Percentiles rank a stretch among this genome's conserved stretches.
These are phyloP conservation scores for Forbesichthys agassizii DNA, from an alignment of 2,113 vertebrate species.

Conservation along the genomic window DNA sequence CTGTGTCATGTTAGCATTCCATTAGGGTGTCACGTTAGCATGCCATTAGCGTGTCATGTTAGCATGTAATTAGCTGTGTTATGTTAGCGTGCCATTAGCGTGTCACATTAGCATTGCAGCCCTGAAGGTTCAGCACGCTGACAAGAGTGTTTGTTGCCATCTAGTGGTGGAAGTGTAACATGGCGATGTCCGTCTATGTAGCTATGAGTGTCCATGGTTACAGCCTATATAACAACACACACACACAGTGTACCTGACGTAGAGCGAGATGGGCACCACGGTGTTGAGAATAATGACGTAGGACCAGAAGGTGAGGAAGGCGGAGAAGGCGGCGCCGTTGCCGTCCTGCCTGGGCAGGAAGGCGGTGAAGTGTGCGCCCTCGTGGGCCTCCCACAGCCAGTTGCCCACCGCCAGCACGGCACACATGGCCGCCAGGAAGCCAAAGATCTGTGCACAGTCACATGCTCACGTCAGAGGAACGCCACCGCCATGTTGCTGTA, in stretches of 20 bases:
- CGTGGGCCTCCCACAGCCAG: slow-evolving; percentile 83
- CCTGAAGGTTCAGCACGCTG: too few relatives aligned
- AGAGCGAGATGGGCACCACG: slow-evolving; percentile 95
- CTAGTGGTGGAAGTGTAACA: too few relatives aligned
- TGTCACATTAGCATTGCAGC: too few relatives aligned
- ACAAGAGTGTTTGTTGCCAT: too few relatives aligned
- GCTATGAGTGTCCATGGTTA: background rate
- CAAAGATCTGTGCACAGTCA: slow-evolving; percentile 83
- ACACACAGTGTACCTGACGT: slow-evolving; percentile 81
- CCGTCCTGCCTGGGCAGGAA: slow-evolving; percentile 83
- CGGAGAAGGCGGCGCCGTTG: slow-evolving; percentile 74
- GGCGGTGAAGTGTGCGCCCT: slow-evolving; percentile 83
- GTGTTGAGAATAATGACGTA: slow-evolving; percentile 98
- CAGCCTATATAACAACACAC: background rate
- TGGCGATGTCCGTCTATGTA: too few relatives aligned
- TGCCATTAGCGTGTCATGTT: too few relatives aligned
- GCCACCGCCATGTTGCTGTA: background rate
- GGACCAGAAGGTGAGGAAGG: slow-evolving; percentile 92
- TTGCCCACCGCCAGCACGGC: slow-evolving; percentile 87
- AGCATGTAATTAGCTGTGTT: too few relatives aligned
- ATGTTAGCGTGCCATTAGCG: too few relatives aligned
- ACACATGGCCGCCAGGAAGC: slow-evolving; percentile 87
- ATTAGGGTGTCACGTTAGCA: too few relatives aligned
- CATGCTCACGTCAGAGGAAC: background rate
- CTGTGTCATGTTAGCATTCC: too few relatives aligned